These are phyloP conservation scores for Zhengitettix transpicula DNA, from an alignment of 2,888 invertebrate species.

Conservation along the genomic window DNA sequence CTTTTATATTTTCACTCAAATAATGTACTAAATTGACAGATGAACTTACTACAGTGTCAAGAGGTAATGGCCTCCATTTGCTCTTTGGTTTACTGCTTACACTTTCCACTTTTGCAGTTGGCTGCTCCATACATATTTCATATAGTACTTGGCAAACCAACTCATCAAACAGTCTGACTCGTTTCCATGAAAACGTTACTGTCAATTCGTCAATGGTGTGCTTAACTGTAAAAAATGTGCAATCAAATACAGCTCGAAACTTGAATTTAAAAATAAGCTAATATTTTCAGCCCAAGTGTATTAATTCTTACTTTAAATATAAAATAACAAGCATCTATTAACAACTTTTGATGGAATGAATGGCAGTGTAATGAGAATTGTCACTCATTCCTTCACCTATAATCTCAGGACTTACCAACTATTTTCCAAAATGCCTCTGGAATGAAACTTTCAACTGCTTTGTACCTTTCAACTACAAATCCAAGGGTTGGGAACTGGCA, in stretches of 20 bases:
- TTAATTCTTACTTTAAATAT: too few species aligned
- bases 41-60: conserved; percentile 78
- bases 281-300: too few species aligned
- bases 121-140: conserved; percentile 61
- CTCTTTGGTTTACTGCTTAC: conserved; percentile 77
- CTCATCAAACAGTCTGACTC: conserved; percentile 76
- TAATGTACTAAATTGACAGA: neutral
- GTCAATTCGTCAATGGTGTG: conserved; percentile 58
- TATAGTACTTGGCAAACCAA: conserved; percentile 63
- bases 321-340: too few species aligned
- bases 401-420: conserved; percentile 36
- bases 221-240: conserved; percentile 40
- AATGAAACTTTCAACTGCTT: conserved; percentile 80
- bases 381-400: too few species aligned
- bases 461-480: conserved; percentile 95
- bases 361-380: too few species aligned
- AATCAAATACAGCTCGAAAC: too few species aligned
- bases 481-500: conserved; percentile 99
- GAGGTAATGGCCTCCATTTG: conserved; percentile 88
- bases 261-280: too few species aligned
- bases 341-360: too few species aligned
- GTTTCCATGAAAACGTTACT: conserved; percentile 78
- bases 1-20: neutral
- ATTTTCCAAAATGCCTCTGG: conserved; percentile 94
- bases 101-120: conserved; percentile 53